Percentiles rank a stretch among this genome's conserved stretches.
Evolutionary conservation across 2,888 invertebrate species (phyloP).

Genomic region (Cepaea hortensis): DNA sequence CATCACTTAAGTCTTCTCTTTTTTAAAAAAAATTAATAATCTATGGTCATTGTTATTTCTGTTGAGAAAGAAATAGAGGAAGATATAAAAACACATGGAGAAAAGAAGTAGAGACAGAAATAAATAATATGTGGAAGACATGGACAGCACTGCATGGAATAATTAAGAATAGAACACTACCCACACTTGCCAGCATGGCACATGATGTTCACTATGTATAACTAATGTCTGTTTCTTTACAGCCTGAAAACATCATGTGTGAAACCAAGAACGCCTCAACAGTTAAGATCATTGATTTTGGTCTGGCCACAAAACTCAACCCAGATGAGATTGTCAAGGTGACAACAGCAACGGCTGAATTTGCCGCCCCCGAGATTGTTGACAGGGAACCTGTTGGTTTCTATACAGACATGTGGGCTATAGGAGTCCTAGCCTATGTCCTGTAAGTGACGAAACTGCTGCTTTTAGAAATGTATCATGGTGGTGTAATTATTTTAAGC

Average conservation of each 20-base stretch:
- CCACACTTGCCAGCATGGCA: too few relatives aligned
- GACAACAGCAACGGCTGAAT: constrained; percentile 98
- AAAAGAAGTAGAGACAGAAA: too few relatives aligned
- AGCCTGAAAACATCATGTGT: constrained; percentile 99
- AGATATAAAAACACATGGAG: too few relatives aligned
- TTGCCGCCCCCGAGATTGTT: constrained; percentile 99
- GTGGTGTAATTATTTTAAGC: too few relatives aligned
- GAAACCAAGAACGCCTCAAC: constrained; percentile 95
- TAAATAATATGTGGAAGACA: too few relatives aligned
- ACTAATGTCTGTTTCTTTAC: constrained; percentile 71
- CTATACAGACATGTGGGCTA: constrained; percentile 99
- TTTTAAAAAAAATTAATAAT: too few relatives aligned
- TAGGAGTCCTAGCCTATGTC: constrained; percentile 98
- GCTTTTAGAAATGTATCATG: not conserved
- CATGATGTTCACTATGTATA: too few relatives aligned
- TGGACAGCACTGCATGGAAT: too few relatives aligned
- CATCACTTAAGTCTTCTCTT: too few relatives aligned
- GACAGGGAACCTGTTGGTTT: constrained; percentile 99
- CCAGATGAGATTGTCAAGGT: constrained; percentile 99
- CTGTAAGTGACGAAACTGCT: constrained; percentile 83
- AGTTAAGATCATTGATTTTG: constrained; percentile 99
- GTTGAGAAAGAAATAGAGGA: too few relatives aligned
- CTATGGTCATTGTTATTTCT: too few relatives aligned
- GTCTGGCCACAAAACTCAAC: constrained; percentile 97
- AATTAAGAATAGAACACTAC: too few relatives aligned